phyloP scores from a whole-genome alignment of 2,888 invertebrate genomes.

The Drosophila silvestris region DNA sequence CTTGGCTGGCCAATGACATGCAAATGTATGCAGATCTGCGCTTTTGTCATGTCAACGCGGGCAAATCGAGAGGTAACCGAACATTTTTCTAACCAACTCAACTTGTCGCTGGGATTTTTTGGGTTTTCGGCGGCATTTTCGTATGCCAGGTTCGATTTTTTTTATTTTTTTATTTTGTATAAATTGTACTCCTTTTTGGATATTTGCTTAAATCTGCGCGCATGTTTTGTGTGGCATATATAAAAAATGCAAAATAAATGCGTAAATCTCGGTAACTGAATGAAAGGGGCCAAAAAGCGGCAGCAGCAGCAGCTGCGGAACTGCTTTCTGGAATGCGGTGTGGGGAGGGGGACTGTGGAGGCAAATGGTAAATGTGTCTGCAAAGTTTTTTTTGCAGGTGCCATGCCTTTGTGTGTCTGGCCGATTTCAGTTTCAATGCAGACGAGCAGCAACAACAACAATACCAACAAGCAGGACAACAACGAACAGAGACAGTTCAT shows the following conservation, averaged over 20 bases:
- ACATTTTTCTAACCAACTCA: conserved; percentile 71
- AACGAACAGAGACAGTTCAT: conserved; percentile 69
- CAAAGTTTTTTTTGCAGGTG: conserved; percentile 75
- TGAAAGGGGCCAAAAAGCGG: conserved; percentile 23
- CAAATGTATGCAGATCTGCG: conserved; percentile 84
- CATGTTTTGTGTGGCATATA: conserved; percentile 71
- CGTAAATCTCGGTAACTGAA: conserved; percentile 73
- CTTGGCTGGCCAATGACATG: conserved; percentile 74
- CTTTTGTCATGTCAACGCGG: conserved; percentile 83
- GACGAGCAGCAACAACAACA: conserved; percentile 37
- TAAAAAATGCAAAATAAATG: conserved; percentile 82
- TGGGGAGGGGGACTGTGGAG: not conserved
- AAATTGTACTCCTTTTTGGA: conserved; percentile 62
- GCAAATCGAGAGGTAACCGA: conserved; percentile 76
- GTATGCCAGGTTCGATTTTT: conserved; percentile 7
- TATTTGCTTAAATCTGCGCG: conserved; percentile 76
- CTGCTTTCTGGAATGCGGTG: conserved; percentile 6
- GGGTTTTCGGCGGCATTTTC: conserved; percentile 2
- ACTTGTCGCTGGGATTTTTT: conserved; percentile 55
- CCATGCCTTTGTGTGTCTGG: conserved; percentile 67
- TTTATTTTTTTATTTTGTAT: conserved; percentile 41
- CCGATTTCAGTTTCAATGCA: conserved; percentile 66
- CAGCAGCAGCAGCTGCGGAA: conserved; percentile 22
- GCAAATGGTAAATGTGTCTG: conserved; percentile 71
- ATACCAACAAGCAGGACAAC: conserved; percentile 33